Evolutionary conservation across 1,140 invertebrate genomes (phyloP), one percentile per base, ranked within the genome.

Genomic region (Brachionus paranguensis): DNA sequence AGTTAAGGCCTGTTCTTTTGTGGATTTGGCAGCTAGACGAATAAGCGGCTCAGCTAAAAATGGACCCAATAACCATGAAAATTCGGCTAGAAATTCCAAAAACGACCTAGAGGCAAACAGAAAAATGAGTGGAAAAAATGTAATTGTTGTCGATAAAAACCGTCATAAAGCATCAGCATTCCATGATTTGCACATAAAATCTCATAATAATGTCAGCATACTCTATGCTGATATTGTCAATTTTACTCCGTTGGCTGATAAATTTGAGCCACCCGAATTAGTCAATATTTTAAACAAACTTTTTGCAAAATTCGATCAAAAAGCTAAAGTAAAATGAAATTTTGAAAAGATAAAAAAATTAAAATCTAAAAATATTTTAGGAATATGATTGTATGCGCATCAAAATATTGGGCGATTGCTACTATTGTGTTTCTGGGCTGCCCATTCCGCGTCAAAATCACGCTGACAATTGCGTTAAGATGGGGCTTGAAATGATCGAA

Each of bases 221-320:
- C 89, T 98, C 14, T 99, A 98, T 88, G 96, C 96, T 37, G 96
- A 99, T 88, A 98, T 99, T 87, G 96, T 97, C 20, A 96, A 96
- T 10, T 98, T 99, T 88, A 99, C 96, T 0, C 94, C 93, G 87
- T 98, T 98, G 96, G 95, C 95, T 65, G 96, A 95, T 20, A 84
- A 84, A 29, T 84, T 84, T 64, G 45, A 72, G 27, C 68, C 83
- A 29, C 65, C 68, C 14, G 83, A 84, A 45, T n/a, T 84, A 24
- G 60, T 84, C 4, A 72, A 84, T 17, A 84, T 84, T 84, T 64
- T 84, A 10, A 84, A 84, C 27, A 74, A 78, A 78, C 41, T 84
- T 6, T 84, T 84, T 84, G 83, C 45, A 10, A 72, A 76, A 74
- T 84, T 84, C 43, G 83, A 84, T 78, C 68, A 74, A 60, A 64